These are phyloP conservation scores for Carassius auratus DNA, from an alignment of 2,113 vertebrate species.

Conservation along the genomic window DNA sequence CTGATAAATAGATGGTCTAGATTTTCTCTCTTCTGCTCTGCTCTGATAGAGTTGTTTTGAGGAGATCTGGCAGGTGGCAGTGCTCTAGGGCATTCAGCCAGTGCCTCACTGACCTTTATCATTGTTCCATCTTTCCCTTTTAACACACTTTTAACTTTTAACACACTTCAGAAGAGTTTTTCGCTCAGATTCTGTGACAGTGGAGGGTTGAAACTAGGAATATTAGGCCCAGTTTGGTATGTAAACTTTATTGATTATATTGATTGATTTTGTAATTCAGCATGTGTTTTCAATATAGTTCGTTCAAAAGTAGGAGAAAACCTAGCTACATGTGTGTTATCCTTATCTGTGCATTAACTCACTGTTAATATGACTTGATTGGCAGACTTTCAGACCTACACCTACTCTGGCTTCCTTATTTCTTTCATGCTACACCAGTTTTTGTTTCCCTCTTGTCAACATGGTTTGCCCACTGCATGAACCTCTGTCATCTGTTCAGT, in stretches of 20 bases:
- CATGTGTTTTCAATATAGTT: background rate
- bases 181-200: background rate
- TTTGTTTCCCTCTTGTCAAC: constrained; percentile 9
- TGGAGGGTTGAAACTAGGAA: background rate
- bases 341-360: background rate
- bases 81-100: constrained; percentile 13
- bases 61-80: constrained; percentile 3
- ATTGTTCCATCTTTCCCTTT: constrained; percentile 18
- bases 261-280: background rate
- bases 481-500: background rate
- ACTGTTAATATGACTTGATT: background rate
- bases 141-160: constrained; percentile 1
- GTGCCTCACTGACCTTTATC: constrained; percentile 22
- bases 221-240: background rate
- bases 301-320: background rate
- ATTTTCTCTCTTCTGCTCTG: background rate
- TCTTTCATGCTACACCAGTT: background rate
- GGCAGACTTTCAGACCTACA: background rate
- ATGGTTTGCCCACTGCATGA: background rate
- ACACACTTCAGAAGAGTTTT: constrained; percentile 8
- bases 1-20: constrained; percentile 11
- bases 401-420: background rate
- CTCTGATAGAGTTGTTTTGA: constrained; percentile 29
- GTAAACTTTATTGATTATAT: background rate
- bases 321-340: background rate